These are phyloP conservation scores for Panagrolaimus sp. DNA, from an alignment of 1,140 invertebrate genomes.

Conservation along the genomic window DNA sequence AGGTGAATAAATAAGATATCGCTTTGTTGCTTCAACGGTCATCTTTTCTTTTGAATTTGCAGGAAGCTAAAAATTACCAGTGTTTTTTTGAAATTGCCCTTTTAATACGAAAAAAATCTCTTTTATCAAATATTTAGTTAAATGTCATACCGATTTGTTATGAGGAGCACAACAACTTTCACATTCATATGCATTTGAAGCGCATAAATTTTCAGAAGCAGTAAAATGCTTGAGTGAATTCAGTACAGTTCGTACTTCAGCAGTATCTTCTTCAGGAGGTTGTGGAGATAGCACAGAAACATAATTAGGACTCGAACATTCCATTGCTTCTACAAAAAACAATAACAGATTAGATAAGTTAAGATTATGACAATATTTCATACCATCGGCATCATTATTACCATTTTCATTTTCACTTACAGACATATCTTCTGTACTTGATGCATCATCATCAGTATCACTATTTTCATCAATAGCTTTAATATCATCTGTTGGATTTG, in stretches of 20 bases:
- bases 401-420: no score
- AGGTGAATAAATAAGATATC: constrained; percentile 79
- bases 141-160: constrained; percentile 44
- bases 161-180: constrained; percentile 73
- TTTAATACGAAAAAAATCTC: no score
- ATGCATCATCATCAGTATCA: not conserved
- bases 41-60: constrained; percentile 65
- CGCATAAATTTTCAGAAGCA: constrained; percentile 76
- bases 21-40: constrained; percentile 73
- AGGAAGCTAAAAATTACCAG: no score
- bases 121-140: no score
- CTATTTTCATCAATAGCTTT: constrained; percentile 3
- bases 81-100: no score
- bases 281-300: not conserved
- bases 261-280: constrained; percentile 12
- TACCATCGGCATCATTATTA: no score
- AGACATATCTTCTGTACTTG: constrained; percentile 5
- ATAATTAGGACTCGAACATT: constrained; percentile 17
- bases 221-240: constrained; percentile 84
- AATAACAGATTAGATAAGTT: not conserved
- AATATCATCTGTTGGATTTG: constrained; percentile 2
- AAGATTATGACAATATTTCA: no score
- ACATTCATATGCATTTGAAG: constrained; percentile 84
- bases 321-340: constrained; percentile 26
- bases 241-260: constrained; percentile 8